Base-by-base conservation (phyloP, 2,113 vertebrate genomes). In the Micronycteris hirsuta region DNA sequence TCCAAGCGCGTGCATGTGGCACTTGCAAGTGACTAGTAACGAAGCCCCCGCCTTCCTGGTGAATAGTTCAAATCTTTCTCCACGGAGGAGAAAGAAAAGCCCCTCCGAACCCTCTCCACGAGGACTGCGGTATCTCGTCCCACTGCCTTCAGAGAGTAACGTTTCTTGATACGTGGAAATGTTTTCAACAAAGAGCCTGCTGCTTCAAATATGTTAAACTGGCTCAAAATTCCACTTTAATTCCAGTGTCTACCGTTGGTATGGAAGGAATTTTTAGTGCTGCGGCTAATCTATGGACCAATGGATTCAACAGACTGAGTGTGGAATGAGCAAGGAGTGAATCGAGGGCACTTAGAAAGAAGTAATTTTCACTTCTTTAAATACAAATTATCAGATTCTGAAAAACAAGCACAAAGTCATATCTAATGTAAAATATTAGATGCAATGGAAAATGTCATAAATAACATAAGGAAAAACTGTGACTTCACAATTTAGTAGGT, bases 211-310 rank as follows among this genome's bases (percentile, higher is more conserved):
- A 96, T 70, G 49, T 70, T 88, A 97, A 82, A 86, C 52, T 95
- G 96, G 91, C 93, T 92, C 67, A 68, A 65, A 92, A 78, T 88
- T 81, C 54, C 31, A 63, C 80, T 94, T 96, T 68, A 77, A 86
- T 92, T 73, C 90, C 95, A 92, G 87, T 38, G 45, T 90, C 92
- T 88, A 45, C 76, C 38, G 52, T n/a, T 90, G 82, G 71, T 88
- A 92, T 45, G 93, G 67, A 91, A 97, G 93, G 82, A 96, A 96
- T 94, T 92, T 90, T 88, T 81, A 95, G 87, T 76, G 84, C 41
- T 47, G 80, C 56, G 84, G 45, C 49, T 88, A 81, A 81, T 82
- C 93, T 90, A 83, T 73, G 86, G 82, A 92, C 68, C 86, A 58
- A 73, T 81, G 82, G 93, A 85, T 54, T 77, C 81, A 83, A 68